Percentiles rank a stretch among this genome's conserved stretches.
Conservation (phyloP, 2,113 vertebrate genomes). For the Dinomys branickii region DNA sequence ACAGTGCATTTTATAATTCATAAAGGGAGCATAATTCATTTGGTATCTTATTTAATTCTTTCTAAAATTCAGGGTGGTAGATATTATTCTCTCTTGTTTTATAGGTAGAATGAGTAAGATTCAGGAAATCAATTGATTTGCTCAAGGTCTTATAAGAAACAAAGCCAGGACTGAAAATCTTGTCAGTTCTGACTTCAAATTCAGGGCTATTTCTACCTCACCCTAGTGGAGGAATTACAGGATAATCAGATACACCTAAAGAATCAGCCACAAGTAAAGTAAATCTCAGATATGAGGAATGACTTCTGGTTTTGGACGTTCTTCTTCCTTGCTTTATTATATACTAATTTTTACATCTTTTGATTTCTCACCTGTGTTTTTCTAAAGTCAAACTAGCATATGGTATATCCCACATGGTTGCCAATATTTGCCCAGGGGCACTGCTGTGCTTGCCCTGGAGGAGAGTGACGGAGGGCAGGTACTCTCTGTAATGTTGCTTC, state of each 20-base stretch:
- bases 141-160: neutral
- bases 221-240: neutral
- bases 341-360: neutral
- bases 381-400: neutral
- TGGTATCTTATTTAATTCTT: neutral
- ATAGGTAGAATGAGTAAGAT: neutral
- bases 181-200: neutral
- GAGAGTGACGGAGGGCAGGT: neutral
- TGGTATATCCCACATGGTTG: neutral
- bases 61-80: neutral
- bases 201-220: neutral
- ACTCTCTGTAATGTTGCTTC: neutral
- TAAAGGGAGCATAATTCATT: neutral
- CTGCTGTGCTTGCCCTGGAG: neutral
- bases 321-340: neutral
- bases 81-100: neutral
- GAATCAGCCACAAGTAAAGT: neutral
- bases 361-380: neutral
- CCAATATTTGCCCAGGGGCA: neutral
- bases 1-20: neutral
- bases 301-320: neutral
- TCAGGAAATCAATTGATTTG: constrained; percentile 17
- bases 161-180: neutral
- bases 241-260: neutral
- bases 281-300: neutral